Evolutionary conservation across 2,113 vertebrate species (phyloP).

Genomic region (Oceanodroma tethys): DNA sequence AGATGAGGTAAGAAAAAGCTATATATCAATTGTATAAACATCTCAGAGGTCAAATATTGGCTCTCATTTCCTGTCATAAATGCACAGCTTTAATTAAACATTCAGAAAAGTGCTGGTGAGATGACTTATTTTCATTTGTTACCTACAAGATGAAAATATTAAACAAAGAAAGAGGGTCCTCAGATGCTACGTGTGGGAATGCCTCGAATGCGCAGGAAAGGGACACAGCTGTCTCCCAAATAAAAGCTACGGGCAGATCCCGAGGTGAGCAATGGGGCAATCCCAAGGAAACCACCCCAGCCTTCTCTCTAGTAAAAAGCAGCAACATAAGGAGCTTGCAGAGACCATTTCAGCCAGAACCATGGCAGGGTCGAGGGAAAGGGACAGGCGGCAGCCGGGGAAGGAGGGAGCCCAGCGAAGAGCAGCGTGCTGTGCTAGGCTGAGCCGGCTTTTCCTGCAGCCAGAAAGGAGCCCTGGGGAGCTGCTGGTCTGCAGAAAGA

Average conservation of each 20-base stretch:
- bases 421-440: neutral
- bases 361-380: neutral
- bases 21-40: neutral
- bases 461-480: neutral
- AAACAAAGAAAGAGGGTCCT: neutral
- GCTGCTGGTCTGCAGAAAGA: neutral
- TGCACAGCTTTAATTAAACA: neutral
- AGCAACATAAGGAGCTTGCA: neutral
- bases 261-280: neutral
- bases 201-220: neutral
- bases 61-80: slow-evolving; percentile 18
- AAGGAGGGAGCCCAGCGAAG: neutral
- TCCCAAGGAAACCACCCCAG: neutral
- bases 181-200: neutral
- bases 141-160: neutral
- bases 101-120: neutral
- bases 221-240: neutral
- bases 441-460: neutral
- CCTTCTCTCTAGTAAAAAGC: neutral
- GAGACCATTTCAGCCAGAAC: neutral
- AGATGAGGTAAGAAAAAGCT: slow-evolving; percentile 42
- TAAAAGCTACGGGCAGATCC: neutral
- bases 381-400: neutral
- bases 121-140: neutral
- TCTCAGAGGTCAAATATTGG: neutral